Conservation (phyloP, 2,888 invertebrate species). For the Microctonus hyperodae region DNA sequence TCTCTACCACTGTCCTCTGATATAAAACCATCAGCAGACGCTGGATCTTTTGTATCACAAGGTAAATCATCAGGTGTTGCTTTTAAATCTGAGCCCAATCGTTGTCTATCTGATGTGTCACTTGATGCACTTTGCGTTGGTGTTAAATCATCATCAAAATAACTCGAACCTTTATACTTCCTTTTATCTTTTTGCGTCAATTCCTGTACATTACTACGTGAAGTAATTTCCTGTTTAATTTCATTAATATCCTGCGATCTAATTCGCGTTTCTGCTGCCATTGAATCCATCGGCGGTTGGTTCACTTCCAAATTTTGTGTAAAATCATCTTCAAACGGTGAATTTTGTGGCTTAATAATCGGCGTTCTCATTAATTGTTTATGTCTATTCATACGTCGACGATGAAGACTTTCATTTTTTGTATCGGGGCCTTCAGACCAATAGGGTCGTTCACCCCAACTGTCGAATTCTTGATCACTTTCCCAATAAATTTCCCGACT, state of each 20-base stretch:
- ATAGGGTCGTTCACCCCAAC: slow-evolving; percentile 58
- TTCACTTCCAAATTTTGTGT: slow-evolving; percentile 64
- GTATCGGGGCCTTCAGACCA: slow-evolving; percentile 58
- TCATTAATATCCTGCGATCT: slow-evolving; percentile 43
- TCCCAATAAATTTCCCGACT: slow-evolving; percentile 61
- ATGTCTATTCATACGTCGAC: slow-evolving; percentile 57
- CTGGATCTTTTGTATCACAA: slow-evolving; percentile 43
- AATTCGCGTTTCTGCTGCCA: slow-evolving; percentile 48
- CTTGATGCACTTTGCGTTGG: slow-evolving; percentile 63
- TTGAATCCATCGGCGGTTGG: slow-evolving; percentile 48
- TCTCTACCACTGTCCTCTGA: slow-evolving; percentile 50
- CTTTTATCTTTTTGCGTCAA: slow-evolving; percentile 45
- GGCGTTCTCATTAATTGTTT: slow-evolving; percentile 46
- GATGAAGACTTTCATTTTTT: slow-evolving; percentile 57
- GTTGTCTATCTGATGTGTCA: slow-evolving; percentile 53
- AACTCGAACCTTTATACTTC: slow-evolving; percentile 48
- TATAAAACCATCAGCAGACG: slow-evolving; percentile 46
- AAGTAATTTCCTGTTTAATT: slow-evolving; percentile 44
- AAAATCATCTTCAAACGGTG: slow-evolving; percentile 72
- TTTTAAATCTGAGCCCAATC: slow-evolving; percentile 51
- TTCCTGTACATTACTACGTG: slow-evolving; percentile 48
- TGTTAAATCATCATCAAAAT: slow-evolving; percentile 70
- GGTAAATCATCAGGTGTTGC: slow-evolving; percentile 55
- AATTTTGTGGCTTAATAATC: slow-evolving; percentile 61
- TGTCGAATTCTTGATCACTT: slow-evolving; percentile 60